phyloP scores from a whole-genome alignment of 2,113 vertebrate species.

The Laticauda laticaudata region DNA sequence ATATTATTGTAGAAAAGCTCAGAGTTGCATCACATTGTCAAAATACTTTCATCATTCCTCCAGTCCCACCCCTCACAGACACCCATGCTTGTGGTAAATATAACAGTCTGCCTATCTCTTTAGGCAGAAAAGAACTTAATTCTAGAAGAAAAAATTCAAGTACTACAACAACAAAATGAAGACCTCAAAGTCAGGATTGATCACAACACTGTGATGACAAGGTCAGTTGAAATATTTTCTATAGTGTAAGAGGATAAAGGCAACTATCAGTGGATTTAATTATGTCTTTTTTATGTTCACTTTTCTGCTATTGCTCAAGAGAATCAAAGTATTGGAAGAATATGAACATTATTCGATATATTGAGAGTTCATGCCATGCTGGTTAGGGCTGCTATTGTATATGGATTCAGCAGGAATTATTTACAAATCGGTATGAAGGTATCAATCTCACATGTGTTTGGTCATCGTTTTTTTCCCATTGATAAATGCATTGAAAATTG shows the following conservation, averaged over 20 bases:
- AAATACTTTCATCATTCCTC: neutral
- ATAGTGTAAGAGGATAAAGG: neutral
- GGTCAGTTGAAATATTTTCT: conserved; percentile 70
- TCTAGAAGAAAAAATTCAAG: conserved; percentile 89
- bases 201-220: conserved; percentile 87
- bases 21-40: neutral
- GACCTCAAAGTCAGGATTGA: conserved; percentile 91
- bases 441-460: neutral
- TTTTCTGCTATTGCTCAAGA: neutral
- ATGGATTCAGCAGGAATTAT: too few relatives aligned
- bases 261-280: neutral
- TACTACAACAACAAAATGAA: conserved; percentile 95
- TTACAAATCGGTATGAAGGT: neutral
- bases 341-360: neutral
- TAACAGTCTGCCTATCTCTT: conserved; percentile 40
- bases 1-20: neutral
- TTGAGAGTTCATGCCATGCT: neutral
- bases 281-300: neutral
- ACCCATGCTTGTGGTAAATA: neutral
- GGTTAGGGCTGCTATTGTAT: neutral
- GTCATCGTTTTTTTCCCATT: neutral
- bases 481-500: neutral
- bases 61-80: neutral
- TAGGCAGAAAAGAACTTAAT: conserved; percentile 92
- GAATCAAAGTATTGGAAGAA: neutral